Conservation (phyloP, 2,797 vertebrate species). For the Scyliorhinus canicula region DNA sequence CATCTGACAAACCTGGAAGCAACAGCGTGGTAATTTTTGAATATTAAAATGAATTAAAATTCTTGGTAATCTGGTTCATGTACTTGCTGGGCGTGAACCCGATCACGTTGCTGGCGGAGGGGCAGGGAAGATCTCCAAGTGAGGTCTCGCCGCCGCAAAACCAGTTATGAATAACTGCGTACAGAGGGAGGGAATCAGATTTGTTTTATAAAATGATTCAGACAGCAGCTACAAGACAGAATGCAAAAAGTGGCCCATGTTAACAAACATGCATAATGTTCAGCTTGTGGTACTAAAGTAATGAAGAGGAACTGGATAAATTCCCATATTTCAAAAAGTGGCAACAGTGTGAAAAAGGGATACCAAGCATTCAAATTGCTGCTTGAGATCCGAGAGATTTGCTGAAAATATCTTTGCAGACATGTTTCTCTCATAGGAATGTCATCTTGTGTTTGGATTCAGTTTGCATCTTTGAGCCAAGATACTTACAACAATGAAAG, state of each 20-base stretch:
- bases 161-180: neutral
- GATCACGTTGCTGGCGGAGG: too few species aligned
- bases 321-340: neutral
- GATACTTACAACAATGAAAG: neutral
- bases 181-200: neutral
- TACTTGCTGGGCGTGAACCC: too few species aligned
- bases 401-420: neutral
- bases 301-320: constrained; percentile 16
- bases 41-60: too few species aligned
- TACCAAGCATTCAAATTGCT: neutral
- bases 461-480: neutral
- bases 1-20: too few species aligned
- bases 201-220: neutral
- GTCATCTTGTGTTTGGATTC: neutral
- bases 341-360: neutral
- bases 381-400: neutral
- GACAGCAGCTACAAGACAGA: neutral
- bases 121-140: too few species aligned
- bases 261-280: neutral
- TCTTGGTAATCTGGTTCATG: too few species aligned
- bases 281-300: neutral
- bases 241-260: neutral
- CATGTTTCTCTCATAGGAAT: neutral
- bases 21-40: too few species aligned
- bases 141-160: too few species aligned